Conservation (phyloP, 2,113 vertebrate species). For the Psophia crepitans region DNA sequence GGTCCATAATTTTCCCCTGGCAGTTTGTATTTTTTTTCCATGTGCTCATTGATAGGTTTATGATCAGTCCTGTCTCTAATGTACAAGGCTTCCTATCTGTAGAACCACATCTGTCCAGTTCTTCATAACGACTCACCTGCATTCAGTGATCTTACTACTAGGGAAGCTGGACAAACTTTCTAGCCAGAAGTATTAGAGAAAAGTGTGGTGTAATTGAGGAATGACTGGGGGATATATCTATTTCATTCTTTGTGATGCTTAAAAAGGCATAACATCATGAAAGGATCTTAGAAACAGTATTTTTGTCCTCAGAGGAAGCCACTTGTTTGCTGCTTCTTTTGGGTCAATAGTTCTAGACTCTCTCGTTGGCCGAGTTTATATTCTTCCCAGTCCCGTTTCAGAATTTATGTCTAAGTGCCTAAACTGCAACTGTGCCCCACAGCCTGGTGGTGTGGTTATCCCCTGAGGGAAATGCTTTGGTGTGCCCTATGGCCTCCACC, state of each 20-base stretch:
- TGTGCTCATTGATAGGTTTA: conserved; percentile 16
- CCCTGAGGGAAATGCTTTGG: rapidly evolving
- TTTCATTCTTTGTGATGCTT: neutral
- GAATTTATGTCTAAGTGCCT: neutral
- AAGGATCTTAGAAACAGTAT: neutral
- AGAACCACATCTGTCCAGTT: neutral
- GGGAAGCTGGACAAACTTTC: neutral
- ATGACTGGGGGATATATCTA: neutral
- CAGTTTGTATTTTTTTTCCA: neutral
- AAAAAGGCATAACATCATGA: neutral
- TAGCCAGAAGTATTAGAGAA: neutral
- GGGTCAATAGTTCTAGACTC: neutral
- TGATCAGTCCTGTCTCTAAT: neutral
- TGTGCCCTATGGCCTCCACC: neutral
- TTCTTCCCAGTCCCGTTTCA: neutral
- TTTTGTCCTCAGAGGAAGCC: neutral
- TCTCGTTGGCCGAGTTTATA: neutral
- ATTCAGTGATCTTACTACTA: neutral
- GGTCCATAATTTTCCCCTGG: conserved; percentile 6
- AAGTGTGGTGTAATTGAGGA: neutral
- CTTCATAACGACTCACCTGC: neutral
- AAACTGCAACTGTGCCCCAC: too few species aligned
- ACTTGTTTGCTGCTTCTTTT: neutral
- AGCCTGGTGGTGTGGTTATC: neutral
- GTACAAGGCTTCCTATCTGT: neutral